Evolutionary conservation across 2,888 invertebrate species (phyloP), one percentile per base, ranked within the genome.

Genomic region (Neoascia interrupta): DNA sequence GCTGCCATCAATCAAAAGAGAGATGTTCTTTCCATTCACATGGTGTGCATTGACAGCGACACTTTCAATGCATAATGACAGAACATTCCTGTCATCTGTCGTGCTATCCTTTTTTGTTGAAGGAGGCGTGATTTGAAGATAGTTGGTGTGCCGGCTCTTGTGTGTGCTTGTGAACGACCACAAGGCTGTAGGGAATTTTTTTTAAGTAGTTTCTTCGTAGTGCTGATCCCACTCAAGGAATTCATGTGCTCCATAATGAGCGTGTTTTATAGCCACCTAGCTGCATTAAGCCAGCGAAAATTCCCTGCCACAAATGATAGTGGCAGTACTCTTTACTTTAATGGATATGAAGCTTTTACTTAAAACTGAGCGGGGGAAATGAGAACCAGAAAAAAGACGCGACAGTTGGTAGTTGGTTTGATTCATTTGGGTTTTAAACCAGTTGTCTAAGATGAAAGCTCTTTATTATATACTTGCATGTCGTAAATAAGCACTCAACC

Each of bases 181-280:
- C 54, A 61, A 47, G 54, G 54, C 54, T 8, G 51, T 37, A 26
- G 13, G 23, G 26, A 41, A 39, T 13, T 28, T 43, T 61, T 61
- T 63, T 56, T 41, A 63, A 19, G 16, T 8, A 47, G 6, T 45
- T 13, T 11, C 18, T 69, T 69, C 51, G 51, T 31, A 23, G 31
- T 54, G 39, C 21, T 49, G 56, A 41, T 41, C 19, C 63, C 61
- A 56, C 63, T 63, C 56, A 3, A 41, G 49, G 26, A 56, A 72
- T 72, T 72, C 63, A 72, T 72, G 56, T 61, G 56, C 49, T 41
- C 63, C 72, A 56, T 23, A 26, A 72, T 54, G 63, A 26, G 13
- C 31, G 53, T 54, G 54, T 70, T 70, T 56, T 63, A 8, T 11
- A 16, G 34, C n/a, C n/a, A 31, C 26, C 34, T 45, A 34, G 16